Evolutionary conservation across 2,797 vertebrate genomes (phyloP), one percentile per base, ranked within the genome.

Genomic region (Amazona ochrocephala): DNA sequence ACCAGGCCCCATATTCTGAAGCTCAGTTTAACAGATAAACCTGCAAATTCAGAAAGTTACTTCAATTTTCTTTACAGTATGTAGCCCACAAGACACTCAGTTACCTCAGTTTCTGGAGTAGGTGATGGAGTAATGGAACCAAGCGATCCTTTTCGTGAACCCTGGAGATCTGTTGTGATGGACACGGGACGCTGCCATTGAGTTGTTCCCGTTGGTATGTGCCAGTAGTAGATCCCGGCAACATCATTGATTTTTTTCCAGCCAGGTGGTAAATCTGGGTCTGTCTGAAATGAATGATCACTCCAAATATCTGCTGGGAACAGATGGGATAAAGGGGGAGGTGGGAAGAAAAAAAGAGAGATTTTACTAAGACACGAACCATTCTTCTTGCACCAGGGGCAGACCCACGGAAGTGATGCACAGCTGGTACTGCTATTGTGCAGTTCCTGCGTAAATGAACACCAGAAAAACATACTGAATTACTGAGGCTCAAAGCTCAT

Each of bases 211-310:
- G 99, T 99, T 72, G 99, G 99, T 97, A 99, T 97, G 90, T 99
- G 99, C 99, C 99, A 99, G 82, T 99, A 99, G 97, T 99, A 99
- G 96, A 98, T 98, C 78, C 99, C 98, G 34, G 99, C 98, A 81
- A 99, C 96, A 75, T 99, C 99, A 39, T 92, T 98, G 97, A 99
- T 98, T 97, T 99, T 99, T 84, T 99, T 98, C 99, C 99, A 99
- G 92, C 99, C 99, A 17, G 99, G 98, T 18, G 99, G 99, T 86
- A 99, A 98, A 84, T 99, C 98, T 20, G 98, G 98, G 96, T 99
- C 99, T 4, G 99, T 99, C 96, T 99, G 99, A 98, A 99, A 99
- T 4, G 98, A 98, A 77, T 99, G 99, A 76, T 99, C 99, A 82
- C 96, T 98, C 99, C 99, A 99, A 94, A 99, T 98, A 93, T 99